phyloP scores from a whole-genome alignment of 2,113 vertebrate genomes.

The Myrmecobius fasciatus region DNA sequence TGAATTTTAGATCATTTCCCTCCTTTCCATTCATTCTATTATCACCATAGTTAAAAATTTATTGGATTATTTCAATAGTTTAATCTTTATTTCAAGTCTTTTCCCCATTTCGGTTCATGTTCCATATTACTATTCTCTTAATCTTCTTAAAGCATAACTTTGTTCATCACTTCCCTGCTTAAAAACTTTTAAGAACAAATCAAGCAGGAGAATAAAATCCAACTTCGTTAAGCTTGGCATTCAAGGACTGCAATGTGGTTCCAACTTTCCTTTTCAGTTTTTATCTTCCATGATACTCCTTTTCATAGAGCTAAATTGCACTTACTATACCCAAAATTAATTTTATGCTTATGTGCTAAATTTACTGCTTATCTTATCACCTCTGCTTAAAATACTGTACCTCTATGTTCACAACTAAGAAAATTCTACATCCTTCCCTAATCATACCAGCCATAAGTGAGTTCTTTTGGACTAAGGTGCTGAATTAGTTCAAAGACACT shows the following conservation, averaged over 20 bases:
- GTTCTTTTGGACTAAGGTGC: neutral
- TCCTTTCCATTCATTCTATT: neutral
- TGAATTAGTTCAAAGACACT: neutral
- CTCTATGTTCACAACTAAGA: neutral
- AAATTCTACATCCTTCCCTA: neutral
- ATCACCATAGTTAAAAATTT: neutral
- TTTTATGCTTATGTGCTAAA: neutral
- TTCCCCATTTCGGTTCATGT: neutral
- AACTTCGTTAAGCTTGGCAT: neutral
- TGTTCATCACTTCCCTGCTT: neutral
- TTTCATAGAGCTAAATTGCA: neutral
- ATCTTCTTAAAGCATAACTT: neutral
- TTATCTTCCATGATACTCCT: neutral
- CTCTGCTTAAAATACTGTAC: neutral
- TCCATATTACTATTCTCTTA: neutral
- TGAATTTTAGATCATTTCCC: neutral
- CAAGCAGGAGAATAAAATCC: neutral
- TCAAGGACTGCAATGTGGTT: neutral
- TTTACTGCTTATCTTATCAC: neutral
- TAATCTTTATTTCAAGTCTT: neutral
- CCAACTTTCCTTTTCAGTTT: neutral
- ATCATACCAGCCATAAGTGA: neutral
- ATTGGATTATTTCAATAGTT: neutral
- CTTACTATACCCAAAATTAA: neutral
- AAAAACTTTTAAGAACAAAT: neutral